Evolutionary conservation across 2,888 invertebrate genomes (phyloP).

Genomic region (Cryptocheilus praepositus): DNA sequence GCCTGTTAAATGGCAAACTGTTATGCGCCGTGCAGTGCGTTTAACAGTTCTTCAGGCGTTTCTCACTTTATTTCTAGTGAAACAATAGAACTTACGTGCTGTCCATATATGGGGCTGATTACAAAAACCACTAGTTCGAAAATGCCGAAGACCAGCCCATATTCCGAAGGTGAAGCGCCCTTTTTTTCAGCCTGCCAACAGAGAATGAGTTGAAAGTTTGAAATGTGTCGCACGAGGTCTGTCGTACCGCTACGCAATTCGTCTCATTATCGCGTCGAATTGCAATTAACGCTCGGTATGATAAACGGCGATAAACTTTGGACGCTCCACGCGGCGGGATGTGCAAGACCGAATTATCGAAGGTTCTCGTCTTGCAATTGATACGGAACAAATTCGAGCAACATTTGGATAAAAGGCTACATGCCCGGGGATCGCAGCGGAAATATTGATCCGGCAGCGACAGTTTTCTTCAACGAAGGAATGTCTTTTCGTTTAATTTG

Average conservation of each 20-base stretch:
- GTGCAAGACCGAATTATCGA: conserved; percentile 44
- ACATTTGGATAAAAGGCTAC: background rate
- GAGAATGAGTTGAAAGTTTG: background rate
- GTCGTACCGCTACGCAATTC: conserved; percentile 25
- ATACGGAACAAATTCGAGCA: conserved; percentile 18
- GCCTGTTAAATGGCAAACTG: too few relatives aligned
- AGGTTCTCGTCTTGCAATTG: conserved; percentile 12
- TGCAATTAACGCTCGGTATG: conserved; percentile 43
- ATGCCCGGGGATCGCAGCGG: too few relatives aligned
- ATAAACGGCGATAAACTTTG: conserved; percentile 59
- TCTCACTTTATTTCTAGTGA: too few relatives aligned
- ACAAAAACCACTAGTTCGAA: conserved; percentile 90
- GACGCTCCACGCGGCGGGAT: conserved; percentile 34
- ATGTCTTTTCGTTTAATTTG: too few relatives aligned
- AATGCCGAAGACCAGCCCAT: conserved; percentile 90
- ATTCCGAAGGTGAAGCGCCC: conserved; percentile 87
- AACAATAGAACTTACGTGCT: conserved; percentile 77
- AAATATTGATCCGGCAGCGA: too few relatives aligned
- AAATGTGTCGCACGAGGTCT: background rate
- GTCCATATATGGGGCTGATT: conserved; percentile 88
- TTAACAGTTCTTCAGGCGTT: too few relatives aligned
- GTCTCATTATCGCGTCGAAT: conserved; percentile 25
- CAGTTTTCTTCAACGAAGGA: too few relatives aligned
- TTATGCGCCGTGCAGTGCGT: too few relatives aligned
- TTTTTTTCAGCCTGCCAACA: conserved; percentile 85